phyloP scores from a whole-genome alignment of 2,888 invertebrate genomes.

The Chymomyza fuscimana region DNA sequence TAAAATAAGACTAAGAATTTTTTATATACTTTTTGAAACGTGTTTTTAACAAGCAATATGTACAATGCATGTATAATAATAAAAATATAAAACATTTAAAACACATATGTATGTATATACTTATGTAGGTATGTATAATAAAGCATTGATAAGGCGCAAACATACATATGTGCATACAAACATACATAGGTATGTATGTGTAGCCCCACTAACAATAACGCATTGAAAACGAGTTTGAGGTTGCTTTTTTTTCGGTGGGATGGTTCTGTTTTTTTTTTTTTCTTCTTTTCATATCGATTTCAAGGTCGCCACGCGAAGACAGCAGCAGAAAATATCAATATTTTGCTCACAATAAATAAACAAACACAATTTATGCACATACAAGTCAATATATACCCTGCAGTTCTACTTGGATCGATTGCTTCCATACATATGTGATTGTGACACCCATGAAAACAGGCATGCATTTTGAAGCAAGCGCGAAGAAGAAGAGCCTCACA shows the following conservation, averaged over 20 bases:
- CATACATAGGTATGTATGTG: not conserved
- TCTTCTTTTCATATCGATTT: not conserved
- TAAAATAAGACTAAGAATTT: not conserved
- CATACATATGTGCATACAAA: not conserved
- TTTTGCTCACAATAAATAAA: too few relatives aligned
- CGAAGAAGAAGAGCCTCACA: too few relatives aligned
- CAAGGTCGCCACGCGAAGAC: not conserved
- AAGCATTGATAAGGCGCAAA: not conserved
- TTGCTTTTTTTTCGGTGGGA: not conserved
- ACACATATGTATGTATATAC: not conserved
- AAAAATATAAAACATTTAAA: too few relatives aligned
- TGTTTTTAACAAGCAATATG: not conserved
- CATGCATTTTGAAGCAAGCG: too few relatives aligned
- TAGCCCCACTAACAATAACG: not conserved
- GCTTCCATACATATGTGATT: too few relatives aligned
- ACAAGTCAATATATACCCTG: too few relatives aligned
- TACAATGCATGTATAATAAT: not conserved
- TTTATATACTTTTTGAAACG: not conserved
- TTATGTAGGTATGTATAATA: not conserved
- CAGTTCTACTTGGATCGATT: too few relatives aligned
- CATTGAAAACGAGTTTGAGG: not conserved
- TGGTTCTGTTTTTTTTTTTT: not conserved
- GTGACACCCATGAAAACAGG: too few relatives aligned
- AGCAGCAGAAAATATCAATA: not conserved
- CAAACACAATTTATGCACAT: too few relatives aligned